phyloP scores from a whole-genome alignment of 2,888 invertebrate genomes.

The Cryptus viduatorius region DNA sequence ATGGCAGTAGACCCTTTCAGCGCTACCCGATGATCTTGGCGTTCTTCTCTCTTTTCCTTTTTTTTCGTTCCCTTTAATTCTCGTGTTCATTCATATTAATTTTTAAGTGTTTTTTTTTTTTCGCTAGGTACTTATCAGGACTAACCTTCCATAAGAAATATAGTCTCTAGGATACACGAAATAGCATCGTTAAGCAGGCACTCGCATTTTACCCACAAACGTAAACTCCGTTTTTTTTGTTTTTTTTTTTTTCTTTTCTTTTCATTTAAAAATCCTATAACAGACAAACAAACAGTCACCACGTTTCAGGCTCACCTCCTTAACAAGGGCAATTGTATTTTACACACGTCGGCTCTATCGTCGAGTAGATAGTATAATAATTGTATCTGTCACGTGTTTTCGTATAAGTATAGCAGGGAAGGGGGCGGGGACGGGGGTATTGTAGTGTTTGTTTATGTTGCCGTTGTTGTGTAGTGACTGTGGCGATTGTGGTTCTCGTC shows the following conservation, averaged over 20 bases:
- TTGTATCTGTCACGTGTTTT: slow-evolving; percentile 67
- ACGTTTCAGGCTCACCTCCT: slow-evolving; percentile 81
- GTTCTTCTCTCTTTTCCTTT: slow-evolving; percentile 25
- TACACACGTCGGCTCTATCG: slow-evolving; percentile 78
- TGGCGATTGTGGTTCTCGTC: slow-evolving; percentile 71
- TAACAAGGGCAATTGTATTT: slow-evolving; percentile 81
- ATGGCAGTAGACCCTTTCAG: slow-evolving; percentile 67
- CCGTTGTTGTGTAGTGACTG: slow-evolving; percentile 63
- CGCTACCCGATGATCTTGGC: slow-evolving; percentile 56
- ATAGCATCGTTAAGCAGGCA: slow-evolving; percentile 84
- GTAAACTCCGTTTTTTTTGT: slow-evolving; percentile 81
- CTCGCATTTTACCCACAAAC: slow-evolving; percentile 82
- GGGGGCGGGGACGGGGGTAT: slow-evolving; percentile 1
- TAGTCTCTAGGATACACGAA: slow-evolving; percentile 78
- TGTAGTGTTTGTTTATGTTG: slow-evolving; percentile 65
- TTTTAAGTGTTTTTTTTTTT: slow-evolving; percentile 29
- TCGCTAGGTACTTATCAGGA: slow-evolving; percentile 53
- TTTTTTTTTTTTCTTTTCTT: slow-evolving; percentile 33
- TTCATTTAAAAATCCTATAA: slow-evolving; percentile 79
- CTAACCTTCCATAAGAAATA: slow-evolving; percentile 70
- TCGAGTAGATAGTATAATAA: slow-evolving; percentile 60
- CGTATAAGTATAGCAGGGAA: slow-evolving; percentile 48
- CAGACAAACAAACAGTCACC: slow-evolving; percentile 83
- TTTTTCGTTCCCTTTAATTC: slow-evolving; percentile 20
- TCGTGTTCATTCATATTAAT: slow-evolving; percentile 13